Conservation (phyloP, 1,140 invertebrate genomes). For the Drosophila bocki region DNA sequence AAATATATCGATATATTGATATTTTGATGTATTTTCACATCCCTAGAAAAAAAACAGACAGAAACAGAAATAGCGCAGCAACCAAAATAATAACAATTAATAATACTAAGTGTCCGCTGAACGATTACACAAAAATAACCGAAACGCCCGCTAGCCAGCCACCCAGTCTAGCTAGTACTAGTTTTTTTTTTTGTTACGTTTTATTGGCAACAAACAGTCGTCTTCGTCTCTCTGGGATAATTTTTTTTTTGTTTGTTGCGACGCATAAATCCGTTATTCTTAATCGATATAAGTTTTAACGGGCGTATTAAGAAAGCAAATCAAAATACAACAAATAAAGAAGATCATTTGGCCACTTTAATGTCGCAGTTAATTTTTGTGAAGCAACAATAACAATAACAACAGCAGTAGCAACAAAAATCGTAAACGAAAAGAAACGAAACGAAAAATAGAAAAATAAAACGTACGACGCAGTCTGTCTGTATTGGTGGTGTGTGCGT, state of each 20-base stretch:
- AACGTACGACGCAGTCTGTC: conserved; percentile 69
- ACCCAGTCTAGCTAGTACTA: conserved; percentile 21
- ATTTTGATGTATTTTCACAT: too few species aligned
- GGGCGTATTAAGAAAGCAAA: conserved; percentile 21
- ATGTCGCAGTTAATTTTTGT: conserved; percentile 82
- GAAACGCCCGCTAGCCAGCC: conserved; percentile 20
- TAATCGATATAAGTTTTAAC: conserved; percentile 35
- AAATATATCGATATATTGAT: too few species aligned
- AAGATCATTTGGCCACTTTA: conserved; percentile 46
- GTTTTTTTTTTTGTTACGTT: conserved; percentile 32
- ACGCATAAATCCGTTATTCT: conserved; percentile 39
- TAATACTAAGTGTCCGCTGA: conserved; percentile 37
- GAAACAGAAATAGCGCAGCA: conserved; percentile 48
- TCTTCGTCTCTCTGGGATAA: conserved; percentile 19
- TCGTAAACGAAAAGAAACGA: conserved; percentile 49
- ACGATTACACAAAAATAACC: conserved; percentile 35
- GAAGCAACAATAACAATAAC: conserved; percentile 34
- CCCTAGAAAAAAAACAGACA: conserved; percentile 2
- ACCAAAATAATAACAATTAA: conserved; percentile 59
- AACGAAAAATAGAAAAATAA: conserved; percentile 54
- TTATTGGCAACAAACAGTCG: conserved; percentile 15
- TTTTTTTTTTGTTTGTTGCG: conserved; percentile 51
- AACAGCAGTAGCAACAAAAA: conserved; percentile 51
- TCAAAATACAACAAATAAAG: conserved; percentile 22
- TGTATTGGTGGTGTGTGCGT: conserved; percentile 45